Base-by-base conservation (phyloP, 2,888 invertebrate genomes). In the Elmis aenea region DNA sequence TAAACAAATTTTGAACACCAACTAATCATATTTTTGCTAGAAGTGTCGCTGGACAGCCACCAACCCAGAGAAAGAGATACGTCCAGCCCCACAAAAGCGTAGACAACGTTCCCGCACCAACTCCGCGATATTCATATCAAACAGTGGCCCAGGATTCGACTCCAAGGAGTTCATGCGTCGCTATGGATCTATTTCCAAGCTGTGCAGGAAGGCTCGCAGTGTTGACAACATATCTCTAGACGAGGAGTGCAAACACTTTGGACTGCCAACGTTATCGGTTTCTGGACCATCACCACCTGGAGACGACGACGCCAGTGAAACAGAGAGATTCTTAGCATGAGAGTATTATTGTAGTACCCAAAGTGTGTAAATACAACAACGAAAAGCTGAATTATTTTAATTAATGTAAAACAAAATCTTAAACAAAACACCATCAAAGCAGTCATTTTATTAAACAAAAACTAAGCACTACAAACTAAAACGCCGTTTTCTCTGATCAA, bases 71-170 rank as follows among this genome's bases (percentile, higher is more conserved):
- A 40, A 31, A 28, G 44, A 44, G 27, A 15, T 26, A 13, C 38
- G 21, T 28, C 25, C 31, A 39, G 24, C 36, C 15, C 36, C 44
- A 26, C 70, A 76, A 57, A 71, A 76, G 30, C 74, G 74, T 40
- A 74, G 76, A 54, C 74, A 74, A 50, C 75, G 88, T 46, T 84
- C 86, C 45, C 77, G 88, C 35, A 85, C 88, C 61, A 89, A 88
- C 66, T 88, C 88, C 41, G 89, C 88, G 52, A 87, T 88, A 58
- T 88, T 87, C 67, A 83, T 87, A 42, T 83, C 83, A 32, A 81
- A 81, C 46, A 82, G 82, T 55, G 81, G 83, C 1, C 74, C 79
- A 15, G 83, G 82, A 13, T 85, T 86, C 59, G 83, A 86, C 58
- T 83, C 85, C 43, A 79, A 85, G 56, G 87, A 87, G 68, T 87